A percentile compares a stretch with the other conserved stretches of the same genome.
phyloP scores from a whole-genome alignment of 2,888 invertebrate genomes.

The Esperia sulphurella region DNA sequence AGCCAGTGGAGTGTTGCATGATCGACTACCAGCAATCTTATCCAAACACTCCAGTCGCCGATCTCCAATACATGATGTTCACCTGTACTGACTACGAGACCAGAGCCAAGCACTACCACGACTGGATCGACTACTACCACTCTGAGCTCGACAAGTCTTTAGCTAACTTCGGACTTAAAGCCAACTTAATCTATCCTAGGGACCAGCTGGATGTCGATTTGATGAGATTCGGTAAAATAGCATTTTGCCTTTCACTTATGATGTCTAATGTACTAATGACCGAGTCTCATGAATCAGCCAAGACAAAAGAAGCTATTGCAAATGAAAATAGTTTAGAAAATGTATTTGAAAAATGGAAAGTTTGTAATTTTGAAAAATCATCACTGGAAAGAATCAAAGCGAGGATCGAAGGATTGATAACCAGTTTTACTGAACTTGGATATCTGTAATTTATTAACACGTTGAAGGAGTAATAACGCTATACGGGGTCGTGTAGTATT shows the following conservation, averaged over 20 bases:
- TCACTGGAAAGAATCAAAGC: conserved; percentile 14
- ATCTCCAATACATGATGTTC: conserved; percentile 12
- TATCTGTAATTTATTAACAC: conserved; percentile 12
- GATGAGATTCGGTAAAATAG: conserved; percentile 11
- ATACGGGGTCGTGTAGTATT: too few relatives aligned
- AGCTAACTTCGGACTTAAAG: conserved; percentile 2
- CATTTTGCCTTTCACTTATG: conserved; percentile 1
- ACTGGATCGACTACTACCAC: conserved; percentile 10
- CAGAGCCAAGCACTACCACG: conserved; percentile 2
- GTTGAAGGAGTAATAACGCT: too few relatives aligned
- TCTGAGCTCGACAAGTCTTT: neutral
- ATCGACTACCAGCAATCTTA: conserved; percentile 15
- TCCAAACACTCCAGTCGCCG: conserved; percentile 11
- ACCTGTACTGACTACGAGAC: conserved; percentile 15
- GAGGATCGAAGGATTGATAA: conserved; percentile 25
- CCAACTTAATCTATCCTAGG: conserved; percentile 2
- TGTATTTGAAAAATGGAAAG: neutral
- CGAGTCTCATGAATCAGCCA: neutral
- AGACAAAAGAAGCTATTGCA: neutral
- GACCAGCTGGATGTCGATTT: conserved; percentile 9
- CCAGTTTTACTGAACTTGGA: conserved; percentile 25
- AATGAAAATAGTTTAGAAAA: neutral
- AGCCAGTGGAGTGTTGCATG: conserved; percentile 5
- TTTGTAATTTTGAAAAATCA: conserved; percentile 9
- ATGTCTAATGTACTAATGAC: neutral